Evolutionary conservation across 2,797 vertebrate species (phyloP).

Genomic region (Chiroxiphia lanceolata): DNA sequence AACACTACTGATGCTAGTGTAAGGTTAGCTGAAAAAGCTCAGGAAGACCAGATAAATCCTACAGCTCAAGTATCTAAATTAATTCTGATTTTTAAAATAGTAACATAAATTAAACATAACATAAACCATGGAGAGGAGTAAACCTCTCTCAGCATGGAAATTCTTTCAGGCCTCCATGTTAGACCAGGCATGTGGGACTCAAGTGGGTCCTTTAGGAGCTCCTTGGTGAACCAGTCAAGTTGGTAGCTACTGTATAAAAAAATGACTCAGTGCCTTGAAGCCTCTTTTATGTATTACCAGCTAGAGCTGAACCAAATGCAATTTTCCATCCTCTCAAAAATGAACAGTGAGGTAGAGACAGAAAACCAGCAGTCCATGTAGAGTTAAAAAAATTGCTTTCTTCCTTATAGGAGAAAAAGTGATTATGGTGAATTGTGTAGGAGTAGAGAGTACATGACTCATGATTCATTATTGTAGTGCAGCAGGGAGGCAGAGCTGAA

Average conservation of each 20-base stretch:
- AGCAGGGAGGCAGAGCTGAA: neutral
- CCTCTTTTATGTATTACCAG: neutral
- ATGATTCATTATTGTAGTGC: neutral
- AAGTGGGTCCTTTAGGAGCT: neutral
- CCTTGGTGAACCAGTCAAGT: neutral
- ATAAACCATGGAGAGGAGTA: neutral
- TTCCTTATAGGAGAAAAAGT: neutral
- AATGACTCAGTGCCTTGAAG: neutral
- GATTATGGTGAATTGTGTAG: conserved; percentile 35
- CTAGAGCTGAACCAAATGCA: neutral
- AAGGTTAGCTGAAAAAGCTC: neutral
- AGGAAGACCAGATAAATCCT: neutral
- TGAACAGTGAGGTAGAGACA: neutral
- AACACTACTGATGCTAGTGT: neutral
- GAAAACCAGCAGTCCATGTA: neutral
- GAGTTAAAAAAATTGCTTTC: neutral
- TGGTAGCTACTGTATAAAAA: neutral
- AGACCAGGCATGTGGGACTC: neutral
- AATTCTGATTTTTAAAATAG: neutral
- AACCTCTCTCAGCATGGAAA: neutral
- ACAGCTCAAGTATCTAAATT: neutral
- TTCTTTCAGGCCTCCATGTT: neutral
- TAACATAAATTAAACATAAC: neutral
- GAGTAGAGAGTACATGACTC: conserved; percentile 45
- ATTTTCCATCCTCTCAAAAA: conserved; percentile 11